Conservation (phyloP, 2,113 vertebrate genomes). For the Gymnarchus niloticus region DNA sequence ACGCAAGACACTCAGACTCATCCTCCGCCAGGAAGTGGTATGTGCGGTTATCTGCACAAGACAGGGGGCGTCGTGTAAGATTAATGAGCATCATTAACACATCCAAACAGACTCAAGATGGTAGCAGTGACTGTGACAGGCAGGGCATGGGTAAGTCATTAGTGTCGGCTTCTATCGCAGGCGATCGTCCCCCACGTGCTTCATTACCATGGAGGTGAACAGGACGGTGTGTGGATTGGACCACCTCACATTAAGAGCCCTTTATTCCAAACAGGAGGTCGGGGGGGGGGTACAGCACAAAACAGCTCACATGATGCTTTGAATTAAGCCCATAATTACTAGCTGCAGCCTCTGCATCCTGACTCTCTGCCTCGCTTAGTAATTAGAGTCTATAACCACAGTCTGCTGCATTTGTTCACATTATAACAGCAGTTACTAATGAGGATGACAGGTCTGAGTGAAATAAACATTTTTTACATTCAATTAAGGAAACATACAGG, state of each 20-base stretch:
- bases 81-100: background rate
- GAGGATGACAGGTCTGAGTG: background rate
- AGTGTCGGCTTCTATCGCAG: background rate
- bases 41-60: slow-evolving; percentile 57
- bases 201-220: background rate
- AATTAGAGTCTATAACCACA: background rate
- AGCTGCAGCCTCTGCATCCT: background rate
- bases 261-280: background rate
- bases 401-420: background rate
- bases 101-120: background rate
- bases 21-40: slow-evolving; percentile 59
- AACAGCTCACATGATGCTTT: background rate
- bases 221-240: background rate
- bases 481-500: background rate
- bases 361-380: background rate
- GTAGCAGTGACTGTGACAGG: no score
- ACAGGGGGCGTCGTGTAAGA: background rate
- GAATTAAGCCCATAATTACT: background rate
- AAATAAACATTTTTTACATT: background rate
- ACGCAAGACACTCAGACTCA: slow-evolving; percentile 56
- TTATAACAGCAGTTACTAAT: background rate
- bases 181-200: background rate
- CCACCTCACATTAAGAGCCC: background rate
- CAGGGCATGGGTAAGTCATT: background rate
- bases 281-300: background rate